A percentile compares a stretch with the other conserved stretches of the same genome.
Conservation (phyloP, 2,888 invertebrate genomes). For the Therioaphis trifolii region DNA sequence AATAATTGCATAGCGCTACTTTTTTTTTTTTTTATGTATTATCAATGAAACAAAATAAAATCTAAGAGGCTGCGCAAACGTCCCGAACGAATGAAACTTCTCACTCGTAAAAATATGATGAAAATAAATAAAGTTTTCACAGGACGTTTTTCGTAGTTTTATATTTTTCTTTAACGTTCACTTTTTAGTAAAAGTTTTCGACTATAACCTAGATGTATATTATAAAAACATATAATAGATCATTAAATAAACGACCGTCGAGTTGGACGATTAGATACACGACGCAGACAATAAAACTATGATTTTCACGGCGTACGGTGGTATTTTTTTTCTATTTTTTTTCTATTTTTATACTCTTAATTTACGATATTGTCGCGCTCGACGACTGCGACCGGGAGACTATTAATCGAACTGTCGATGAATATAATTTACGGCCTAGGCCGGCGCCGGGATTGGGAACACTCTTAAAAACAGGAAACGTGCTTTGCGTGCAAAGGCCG, state of each 20-base stretch:
- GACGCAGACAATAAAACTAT: background rate
- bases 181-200: conserved; percentile 30
- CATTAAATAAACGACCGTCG: background rate
- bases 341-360: background rate
- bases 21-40: too few relatives aligned
- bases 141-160: too few relatives aligned
- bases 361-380: background rate
- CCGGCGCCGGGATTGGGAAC: background rate
- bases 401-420: conserved; percentile 22
- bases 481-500: background rate
- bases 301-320: background rate
- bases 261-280: too few relatives aligned
- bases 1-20: too few relatives aligned
- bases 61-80: too few relatives aligned
- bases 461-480: conserved; percentile 16
- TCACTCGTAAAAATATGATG: too few relatives aligned
- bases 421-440: conserved; percentile 2
- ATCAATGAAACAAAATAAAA: too few relatives aligned
- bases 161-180: conserved; percentile 16
- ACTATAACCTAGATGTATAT: conserved; percentile 18
- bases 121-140: too few relatives aligned
- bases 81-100: too few relatives aligned
- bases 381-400: background rate
- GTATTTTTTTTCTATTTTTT: too few relatives aligned
- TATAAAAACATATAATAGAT: conserved; percentile 11